Base-by-base conservation (phyloP, 1,140 invertebrate genomes). In the Drosophila littoralis region DNA sequence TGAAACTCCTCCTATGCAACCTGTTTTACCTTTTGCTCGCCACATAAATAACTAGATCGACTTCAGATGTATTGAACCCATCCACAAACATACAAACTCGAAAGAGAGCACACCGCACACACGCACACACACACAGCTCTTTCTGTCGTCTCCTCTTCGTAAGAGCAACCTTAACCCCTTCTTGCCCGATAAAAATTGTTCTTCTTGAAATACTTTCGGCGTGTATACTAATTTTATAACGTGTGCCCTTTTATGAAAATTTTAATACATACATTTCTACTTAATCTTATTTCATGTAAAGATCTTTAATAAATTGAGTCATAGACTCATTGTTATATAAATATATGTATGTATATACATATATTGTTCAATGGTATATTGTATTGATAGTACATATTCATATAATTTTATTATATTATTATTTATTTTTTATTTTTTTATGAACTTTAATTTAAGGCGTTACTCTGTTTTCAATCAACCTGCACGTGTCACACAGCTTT, bases 1-100 rank as follows among this genome's bases (percentile, higher is more conserved):
- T 17, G 15, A 69, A 69, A 52, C 67, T 69, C 67, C 67, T 69
- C 67, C 67, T 69, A 54, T 69, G 32, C 40, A 69, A 69, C 67
- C 67, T 45, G 67, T 69, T 69, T 51, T 52, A 38, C 59, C 17
- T 60, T n/a, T 42, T 35, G 35, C 28, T 7, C 38, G 58, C 38
- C 46, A 28, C 36, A 36, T 63, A 69, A 50, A 59, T 17, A 45
- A 8, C 32, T 66, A 38, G 58, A 63, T 69, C n/a, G 57, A 52
- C 46, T 43, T 35, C 13, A n/a, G 40, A 63, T 15, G 45, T 61
- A 48, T 48, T 38, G 45, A 61, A 38, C 7, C 15, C 32, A 22
- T 46, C n/a, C 43, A 43, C 40, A 28, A 58, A 58, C 32, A 45
- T 38, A 45, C 48, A 52, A 10, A 33, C n/a, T 32, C 32, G 7